Base-by-base conservation (phyloP, 2,113 vertebrate species). In the Esox niger region DNA sequence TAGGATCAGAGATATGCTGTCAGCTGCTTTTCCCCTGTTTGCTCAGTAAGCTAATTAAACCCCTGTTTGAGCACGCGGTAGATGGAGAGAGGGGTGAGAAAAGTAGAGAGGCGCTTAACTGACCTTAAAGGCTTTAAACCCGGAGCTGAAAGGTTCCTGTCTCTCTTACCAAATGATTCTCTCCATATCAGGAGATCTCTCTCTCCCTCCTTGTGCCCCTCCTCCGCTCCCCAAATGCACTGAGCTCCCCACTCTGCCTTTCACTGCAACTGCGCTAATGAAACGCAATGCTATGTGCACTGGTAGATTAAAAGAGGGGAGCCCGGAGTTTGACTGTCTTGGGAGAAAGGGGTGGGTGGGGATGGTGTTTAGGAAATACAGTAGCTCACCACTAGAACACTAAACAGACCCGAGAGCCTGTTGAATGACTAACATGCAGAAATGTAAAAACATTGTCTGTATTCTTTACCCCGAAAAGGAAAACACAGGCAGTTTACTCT, bases 61-160 rank as follows among this genome's bases (percentile, higher is more conserved):
- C 60, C 68, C 56, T 62, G 60, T 77, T 69, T 76, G 62, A 33
- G 47, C 31, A 46, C 62, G 49, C 59, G 9, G 20, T 25, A n/a
- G 20, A 27, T 21, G 2, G 6, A 55, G 46, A 77, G 66, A 25
- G 27, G 52, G 30, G 68, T 32, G 20, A n/a, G 58, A 32, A 6
- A 32, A 6, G 4, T 8, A 59, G 52, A 59, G 49, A 63, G 35
- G 59, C 15, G 75, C 75, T 77, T 70, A 57, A 76, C 64, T 65
- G 75, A 77, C 65, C 68, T 46, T 46, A 78, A 69, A 80, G 76
- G 79, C 70, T 77, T 76, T 75, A 58, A 63, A 73, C 71, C 6
- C 33, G 35, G 17, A 5, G 25, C 66, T 10, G 13, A 56, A n/a
- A n/a, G 6, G 27, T 63, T n/a, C 27, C 49, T 64, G n/a, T 35